A percentile compares a stretch with the other conserved stretches of the same genome.
These are phyloP conservation scores for Drosophila azteca DNA, from an alignment of 1,140 invertebrate species.

Conservation along the genomic window DNA sequence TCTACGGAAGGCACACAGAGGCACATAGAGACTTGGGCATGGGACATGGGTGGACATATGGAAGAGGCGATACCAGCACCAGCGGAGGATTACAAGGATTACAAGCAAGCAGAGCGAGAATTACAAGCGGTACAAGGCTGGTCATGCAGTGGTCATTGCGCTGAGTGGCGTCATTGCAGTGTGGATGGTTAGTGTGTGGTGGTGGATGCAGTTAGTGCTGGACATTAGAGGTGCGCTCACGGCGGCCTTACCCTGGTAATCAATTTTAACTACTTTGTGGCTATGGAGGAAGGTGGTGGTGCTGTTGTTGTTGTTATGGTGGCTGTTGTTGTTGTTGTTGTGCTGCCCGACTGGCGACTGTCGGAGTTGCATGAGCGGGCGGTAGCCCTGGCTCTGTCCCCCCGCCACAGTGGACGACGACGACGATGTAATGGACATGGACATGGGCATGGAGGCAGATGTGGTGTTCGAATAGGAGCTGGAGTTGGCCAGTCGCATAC, in stretches of 20 bases:
- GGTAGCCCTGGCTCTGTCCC: conserved; percentile 2
- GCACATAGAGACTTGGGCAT: conserved; percentile 29
- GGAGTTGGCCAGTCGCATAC: conserved; percentile 63
- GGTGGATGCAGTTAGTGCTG: conserved; percentile 64
- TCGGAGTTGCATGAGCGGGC: conserved; percentile 56
- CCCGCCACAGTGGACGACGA: conserved; percentile 23
- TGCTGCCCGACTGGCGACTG: conserved; percentile 26
- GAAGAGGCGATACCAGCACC: conserved; percentile 38
- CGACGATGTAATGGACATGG: conserved; percentile 61
- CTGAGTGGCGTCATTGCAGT: conserved; percentile 14
- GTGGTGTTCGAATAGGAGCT: conserved; percentile 13
- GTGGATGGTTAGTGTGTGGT: conserved; percentile 38
- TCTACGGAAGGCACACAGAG: conserved; percentile 59
- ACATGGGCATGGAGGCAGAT: conserved; percentile 36
- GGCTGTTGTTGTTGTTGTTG: conserved; percentile 40
- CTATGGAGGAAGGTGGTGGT: conserved; percentile 60
- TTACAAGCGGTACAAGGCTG: conserved; percentile 34
- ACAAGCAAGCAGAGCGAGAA: conserved; percentile 10
- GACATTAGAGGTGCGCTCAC: conserved; percentile 11
- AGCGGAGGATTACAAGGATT: neutral
- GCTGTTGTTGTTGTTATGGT: conserved; percentile 23
- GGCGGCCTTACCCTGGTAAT: conserved; percentile 72
- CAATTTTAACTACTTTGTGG: conserved; percentile 73
- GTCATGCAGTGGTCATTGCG: conserved; percentile 50
- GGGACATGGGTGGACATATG: neutral